Evolutionary conservation across 2,113 vertebrate genomes (phyloP), one percentile per base, ranked within the genome.

Genomic region (Holacanthus passer): DNA sequence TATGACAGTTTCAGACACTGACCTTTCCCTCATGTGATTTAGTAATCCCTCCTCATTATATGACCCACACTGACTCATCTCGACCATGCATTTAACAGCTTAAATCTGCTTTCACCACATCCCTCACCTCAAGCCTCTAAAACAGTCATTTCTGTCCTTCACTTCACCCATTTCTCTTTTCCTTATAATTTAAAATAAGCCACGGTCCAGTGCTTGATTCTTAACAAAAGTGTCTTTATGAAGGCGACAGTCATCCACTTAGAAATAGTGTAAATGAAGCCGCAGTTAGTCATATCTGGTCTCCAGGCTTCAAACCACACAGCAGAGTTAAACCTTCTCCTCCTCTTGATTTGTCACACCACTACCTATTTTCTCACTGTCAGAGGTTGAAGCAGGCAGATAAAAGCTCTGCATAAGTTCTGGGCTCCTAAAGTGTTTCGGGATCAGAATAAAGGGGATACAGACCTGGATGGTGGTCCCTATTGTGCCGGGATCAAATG

Each of bases 221-320:
- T 6, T 41, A 60, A 91, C 91, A 95, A 73, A 81, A 68, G 89
- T 79, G 68, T 72, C 82, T 86, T 92, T 79, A 85, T 82, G 55
- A n/a, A n/a, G 50, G 39, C 63, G 19, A 32, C 22, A 91, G 83
- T 93, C 84, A 88, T 73, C 85, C 7, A 60, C 81, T 81, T 84
- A 73, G 62, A 93, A 89, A 65, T 53, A 35, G 31, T n/a, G 32
- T 3, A 45, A 78, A 68, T 19, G 69, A 13, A 75, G 35, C 31
- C 8, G 83, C 79, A 79, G 85, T 78, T 39, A 78, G 59, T 52
- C 66, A 55, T 76, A 71, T 76, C 82, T 82, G 75, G 64, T 73
- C 41, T 55, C 43, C 53, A 69, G 62, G 37, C 63, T 31, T 31
- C 7, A 37, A 22, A 37, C 50, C 31, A 5, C 14, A 27, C 17